These are phyloP conservation scores for Crenuchus spilurus DNA, from an alignment of 2,797 vertebrate species.

Conservation along the genomic window DNA sequence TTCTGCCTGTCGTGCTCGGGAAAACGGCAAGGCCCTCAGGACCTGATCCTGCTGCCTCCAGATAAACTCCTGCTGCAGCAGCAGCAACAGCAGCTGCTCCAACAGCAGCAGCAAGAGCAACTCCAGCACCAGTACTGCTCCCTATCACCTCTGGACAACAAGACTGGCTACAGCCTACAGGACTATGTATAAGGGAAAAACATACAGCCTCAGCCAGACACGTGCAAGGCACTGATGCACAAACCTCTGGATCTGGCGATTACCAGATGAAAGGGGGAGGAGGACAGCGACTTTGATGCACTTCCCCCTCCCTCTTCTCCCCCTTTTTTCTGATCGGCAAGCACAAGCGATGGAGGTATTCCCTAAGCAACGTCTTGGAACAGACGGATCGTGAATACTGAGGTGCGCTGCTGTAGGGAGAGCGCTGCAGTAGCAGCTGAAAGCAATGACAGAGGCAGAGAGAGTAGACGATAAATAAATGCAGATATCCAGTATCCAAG, in stretches of 20 bases:
- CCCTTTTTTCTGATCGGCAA: constrained; percentile 69
- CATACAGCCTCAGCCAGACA: constrained; percentile 10
- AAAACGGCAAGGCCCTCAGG: constrained; percentile 77
- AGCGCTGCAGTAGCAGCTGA: constrained; percentile 63
- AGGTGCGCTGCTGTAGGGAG: constrained; percentile 59
- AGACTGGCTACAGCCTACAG: constrained; percentile 85
- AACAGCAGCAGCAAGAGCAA: constrained; percentile 76
- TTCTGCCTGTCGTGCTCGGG: constrained; percentile 79
- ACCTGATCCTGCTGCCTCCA: constrained; percentile 78
- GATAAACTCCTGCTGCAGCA: constrained; percentile 79
- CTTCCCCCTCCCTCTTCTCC: constrained; percentile 18
- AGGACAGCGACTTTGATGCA: constrained; percentile 64
- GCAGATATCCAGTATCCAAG: constrained; percentile 67
- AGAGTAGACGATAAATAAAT: constrained; percentile 64
- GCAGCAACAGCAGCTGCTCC: constrained; percentile 73
- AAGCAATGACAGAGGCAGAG: constrained; percentile 5
- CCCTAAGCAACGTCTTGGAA: constrained; percentile 69
- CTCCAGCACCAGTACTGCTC: constrained; percentile 86
- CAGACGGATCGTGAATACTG: constrained; percentile 65
- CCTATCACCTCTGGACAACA: constrained; percentile 82
- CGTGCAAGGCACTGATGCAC: constrained; percentile 16
- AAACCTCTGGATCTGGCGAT: constrained; percentile 21
- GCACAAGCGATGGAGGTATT: constrained; percentile 80
- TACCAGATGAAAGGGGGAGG: constrained; percentile 53
- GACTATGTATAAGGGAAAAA: constrained; percentile 76